Conservation (phyloP, 2,797 vertebrate genomes). For the Australoheros facetus region DNA sequence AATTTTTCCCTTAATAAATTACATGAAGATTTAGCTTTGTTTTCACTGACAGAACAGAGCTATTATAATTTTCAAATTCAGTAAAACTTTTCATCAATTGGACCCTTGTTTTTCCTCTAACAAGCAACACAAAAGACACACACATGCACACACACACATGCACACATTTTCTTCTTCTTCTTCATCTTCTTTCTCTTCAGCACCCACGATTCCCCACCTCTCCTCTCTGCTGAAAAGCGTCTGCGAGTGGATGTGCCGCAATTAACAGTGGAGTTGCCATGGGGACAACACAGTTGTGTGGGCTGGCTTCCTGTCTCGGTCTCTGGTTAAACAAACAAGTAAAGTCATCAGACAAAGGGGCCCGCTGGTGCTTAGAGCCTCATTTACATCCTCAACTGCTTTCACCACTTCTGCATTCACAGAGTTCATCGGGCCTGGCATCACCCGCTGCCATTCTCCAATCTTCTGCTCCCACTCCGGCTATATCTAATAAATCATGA, state of each 20-base stretch:
- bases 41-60: background rate
- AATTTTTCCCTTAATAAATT: background rate
- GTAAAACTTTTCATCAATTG: background rate
- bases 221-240: slow-evolving; percentile 64
- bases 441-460: slow-evolving; percentile 12
- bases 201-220: slow-evolving; percentile 65
- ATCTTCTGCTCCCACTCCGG: background rate
- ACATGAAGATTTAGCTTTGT: background rate
- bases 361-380: slow-evolving; percentile 79
- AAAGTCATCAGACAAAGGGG: slow-evolving; percentile 70
- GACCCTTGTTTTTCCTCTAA: background rate
- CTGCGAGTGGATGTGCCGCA: slow-evolving; percentile 76
- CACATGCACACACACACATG: slow-evolving; percentile 31
- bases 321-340: slow-evolving; percentile 87
- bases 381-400: slow-evolving; percentile 85
- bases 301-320: slow-evolving; percentile 84
- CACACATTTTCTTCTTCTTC: slow-evolving; percentile 3
- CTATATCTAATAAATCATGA: slow-evolving; percentile 49
- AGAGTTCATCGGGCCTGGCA: slow-evolving; percentile 46
- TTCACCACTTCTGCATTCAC: slow-evolving; percentile 70
- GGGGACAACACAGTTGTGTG: slow-evolving; percentile 78
- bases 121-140: slow-evolving; percentile 27
- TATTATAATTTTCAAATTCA: background rate
- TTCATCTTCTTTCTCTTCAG: slow-evolving; percentile 39
- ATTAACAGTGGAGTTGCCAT: slow-evolving; percentile 82